phyloP scores from a whole-genome alignment of 2,888 invertebrate genomes.

The Tinea trinotella region DNA sequence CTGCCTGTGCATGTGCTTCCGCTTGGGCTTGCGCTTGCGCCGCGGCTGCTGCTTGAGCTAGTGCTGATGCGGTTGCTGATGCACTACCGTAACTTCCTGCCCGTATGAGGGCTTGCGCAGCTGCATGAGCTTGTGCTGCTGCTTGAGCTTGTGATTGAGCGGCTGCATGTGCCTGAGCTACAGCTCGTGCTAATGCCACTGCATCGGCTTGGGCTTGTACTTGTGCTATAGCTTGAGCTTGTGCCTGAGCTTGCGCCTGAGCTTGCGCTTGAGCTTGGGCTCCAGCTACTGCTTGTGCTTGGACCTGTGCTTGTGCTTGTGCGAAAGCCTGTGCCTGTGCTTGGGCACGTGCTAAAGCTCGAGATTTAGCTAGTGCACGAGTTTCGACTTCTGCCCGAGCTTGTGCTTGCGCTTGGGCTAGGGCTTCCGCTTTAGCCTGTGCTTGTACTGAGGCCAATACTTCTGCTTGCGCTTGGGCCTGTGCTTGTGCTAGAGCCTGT shows the following conservation, averaged over 20 bases:
- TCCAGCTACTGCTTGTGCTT: not conserved
- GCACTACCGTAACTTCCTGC: not conserved
- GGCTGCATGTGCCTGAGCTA: not conserved
- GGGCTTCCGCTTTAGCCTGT: not conserved
- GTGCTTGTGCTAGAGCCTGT: not conserved
- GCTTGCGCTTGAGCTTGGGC: not conserved
- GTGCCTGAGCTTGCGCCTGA: constrained; percentile 5
- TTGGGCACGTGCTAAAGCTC: constrained; percentile 5
- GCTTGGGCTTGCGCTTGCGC: not conserved
- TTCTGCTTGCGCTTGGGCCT: not conserved
- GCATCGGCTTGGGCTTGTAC: not conserved
- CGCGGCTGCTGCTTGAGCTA: not conserved
- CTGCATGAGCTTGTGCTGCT: not conserved
- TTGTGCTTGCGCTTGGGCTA: not conserved
- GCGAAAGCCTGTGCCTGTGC: constrained; percentile 14
- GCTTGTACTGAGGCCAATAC: not conserved
- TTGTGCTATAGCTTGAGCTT: not conserved
- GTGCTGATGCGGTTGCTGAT: not conserved
- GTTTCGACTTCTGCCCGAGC: not conserved
- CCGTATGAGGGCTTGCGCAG: not conserved
- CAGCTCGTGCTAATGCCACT: not conserved
- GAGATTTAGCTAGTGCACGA: not conserved
- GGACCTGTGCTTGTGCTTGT: constrained; percentile 11
- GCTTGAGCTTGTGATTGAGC: not conserved
- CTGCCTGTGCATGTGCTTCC: not conserved